These are phyloP conservation scores for Alectoris magna DNA, from an alignment of 2,797 vertebrate genomes.

Conservation along the genomic window DNA sequence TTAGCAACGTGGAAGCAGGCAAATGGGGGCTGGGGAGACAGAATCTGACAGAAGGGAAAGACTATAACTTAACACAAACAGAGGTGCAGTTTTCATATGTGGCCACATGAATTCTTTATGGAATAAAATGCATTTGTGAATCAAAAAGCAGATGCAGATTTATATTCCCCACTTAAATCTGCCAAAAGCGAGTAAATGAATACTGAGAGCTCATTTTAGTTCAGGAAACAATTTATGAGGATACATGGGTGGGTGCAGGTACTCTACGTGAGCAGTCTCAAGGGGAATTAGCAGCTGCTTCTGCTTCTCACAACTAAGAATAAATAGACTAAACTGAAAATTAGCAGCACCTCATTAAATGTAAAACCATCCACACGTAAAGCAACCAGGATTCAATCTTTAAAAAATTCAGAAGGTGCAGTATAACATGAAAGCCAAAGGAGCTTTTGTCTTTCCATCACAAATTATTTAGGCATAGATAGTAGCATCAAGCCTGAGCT, in stretches of 20 bases:
- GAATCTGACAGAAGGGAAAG: slow-evolving; percentile 31
- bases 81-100: slow-evolving; percentile 60
- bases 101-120: slow-evolving; percentile 72
- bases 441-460: slow-evolving; percentile 52
- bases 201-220: slow-evolving; percentile 44
- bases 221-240: slow-evolving; percentile 62
- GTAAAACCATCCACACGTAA: slow-evolving; percentile 56
- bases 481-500: slow-evolving; percentile 7
- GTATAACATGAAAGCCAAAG: slow-evolving; percentile 37
- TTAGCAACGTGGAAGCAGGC: slow-evolving; percentile 25
- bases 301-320: slow-evolving; percentile 32
- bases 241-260: slow-evolving; percentile 46
- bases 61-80: slow-evolving; percentile 56
- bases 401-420: slow-evolving; percentile 66
- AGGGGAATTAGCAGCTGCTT: slow-evolving; percentile 58
- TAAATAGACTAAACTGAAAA: slow-evolving; percentile 63
- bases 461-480: slow-evolving; percentile 55
- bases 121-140: slow-evolving; percentile 74
- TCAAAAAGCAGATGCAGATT: slow-evolving; percentile 73
- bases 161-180: slow-evolving; percentile 72
- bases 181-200: slow-evolving; percentile 67
- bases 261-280: not conserved
- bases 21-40: slow-evolving; percentile 21
- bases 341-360: slow-evolving; percentile 67
- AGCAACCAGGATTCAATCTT: not conserved